phyloP scores from a whole-genome alignment of 2,113 vertebrate species.

The Prionailurus bengalensis region DNA sequence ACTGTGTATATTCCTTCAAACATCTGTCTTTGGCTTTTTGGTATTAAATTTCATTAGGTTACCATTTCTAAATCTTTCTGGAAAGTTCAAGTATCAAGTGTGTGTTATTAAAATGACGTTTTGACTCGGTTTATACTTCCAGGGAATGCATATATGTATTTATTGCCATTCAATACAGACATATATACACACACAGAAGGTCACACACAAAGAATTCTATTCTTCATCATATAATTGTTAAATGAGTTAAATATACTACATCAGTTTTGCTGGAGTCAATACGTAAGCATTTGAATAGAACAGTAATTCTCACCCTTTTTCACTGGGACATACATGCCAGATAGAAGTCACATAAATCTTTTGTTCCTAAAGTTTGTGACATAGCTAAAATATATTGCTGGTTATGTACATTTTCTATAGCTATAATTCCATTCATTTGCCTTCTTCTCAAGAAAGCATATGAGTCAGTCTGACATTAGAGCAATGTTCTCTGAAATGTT shows the following conservation, averaged over 20 bases:
- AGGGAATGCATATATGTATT: neutral
- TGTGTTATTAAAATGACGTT: neutral
- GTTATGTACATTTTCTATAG: neutral
- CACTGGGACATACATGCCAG: neutral
- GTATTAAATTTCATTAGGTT: neutral
- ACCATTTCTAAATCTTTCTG: neutral
- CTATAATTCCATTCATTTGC: neutral
- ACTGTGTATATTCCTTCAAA: neutral
- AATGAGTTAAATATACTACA: neutral
- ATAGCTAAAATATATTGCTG: neutral
- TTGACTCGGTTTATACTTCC: neutral
- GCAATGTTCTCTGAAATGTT: neutral
- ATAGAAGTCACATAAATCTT: constrained; percentile 1
- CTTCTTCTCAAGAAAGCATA: neutral
- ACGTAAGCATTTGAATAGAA: neutral
- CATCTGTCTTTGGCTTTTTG: neutral
- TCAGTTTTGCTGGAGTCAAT: neutral
- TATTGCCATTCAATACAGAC: neutral
- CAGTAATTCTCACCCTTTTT: neutral
- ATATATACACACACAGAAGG: neutral
- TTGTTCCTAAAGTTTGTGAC: neutral
- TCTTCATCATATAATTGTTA: neutral
- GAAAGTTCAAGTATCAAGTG: neutral
- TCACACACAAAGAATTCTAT: neutral
- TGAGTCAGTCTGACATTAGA: neutral